Evolutionary conservation across 2,113 vertebrate genomes (phyloP).

Genomic region (Australoheros scitulus): DNA sequence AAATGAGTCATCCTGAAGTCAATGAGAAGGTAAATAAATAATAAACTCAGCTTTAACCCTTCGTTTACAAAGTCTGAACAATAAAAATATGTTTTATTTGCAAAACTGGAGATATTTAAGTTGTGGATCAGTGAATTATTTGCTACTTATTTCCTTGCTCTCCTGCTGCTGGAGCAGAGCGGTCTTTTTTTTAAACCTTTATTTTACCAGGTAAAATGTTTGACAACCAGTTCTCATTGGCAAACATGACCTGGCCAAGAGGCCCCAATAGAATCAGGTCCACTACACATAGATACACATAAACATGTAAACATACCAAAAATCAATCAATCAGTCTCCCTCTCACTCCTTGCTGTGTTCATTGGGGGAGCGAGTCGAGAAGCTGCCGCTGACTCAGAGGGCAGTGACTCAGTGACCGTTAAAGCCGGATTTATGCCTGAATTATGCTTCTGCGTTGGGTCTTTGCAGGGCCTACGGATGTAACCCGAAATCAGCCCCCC

Average conservation of each 20-base stretch:
- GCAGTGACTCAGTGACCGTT: neutral
- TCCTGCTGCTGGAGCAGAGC: neutral
- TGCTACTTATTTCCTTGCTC: neutral
- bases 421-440: no score
- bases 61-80: neutral
- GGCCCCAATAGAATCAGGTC: no score
- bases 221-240: no score
- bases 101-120: neutral
- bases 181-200: neutral
- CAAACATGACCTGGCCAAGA: no score
- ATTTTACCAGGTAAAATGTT: no score
- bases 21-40: neutral
- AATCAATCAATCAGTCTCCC: no score
- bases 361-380: no score
- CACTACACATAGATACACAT: no score
- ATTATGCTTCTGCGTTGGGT: no score
- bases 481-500: no score
- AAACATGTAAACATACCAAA: no score
- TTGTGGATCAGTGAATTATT: neutral
- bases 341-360: neutral
- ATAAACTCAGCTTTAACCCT: neutral
- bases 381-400: neutral
- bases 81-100: neutral
- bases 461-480: no score
- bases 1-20: neutral